phyloP scores from a whole-genome alignment of 2,888 invertebrate genomes.

The Tenthredo notha region DNA sequence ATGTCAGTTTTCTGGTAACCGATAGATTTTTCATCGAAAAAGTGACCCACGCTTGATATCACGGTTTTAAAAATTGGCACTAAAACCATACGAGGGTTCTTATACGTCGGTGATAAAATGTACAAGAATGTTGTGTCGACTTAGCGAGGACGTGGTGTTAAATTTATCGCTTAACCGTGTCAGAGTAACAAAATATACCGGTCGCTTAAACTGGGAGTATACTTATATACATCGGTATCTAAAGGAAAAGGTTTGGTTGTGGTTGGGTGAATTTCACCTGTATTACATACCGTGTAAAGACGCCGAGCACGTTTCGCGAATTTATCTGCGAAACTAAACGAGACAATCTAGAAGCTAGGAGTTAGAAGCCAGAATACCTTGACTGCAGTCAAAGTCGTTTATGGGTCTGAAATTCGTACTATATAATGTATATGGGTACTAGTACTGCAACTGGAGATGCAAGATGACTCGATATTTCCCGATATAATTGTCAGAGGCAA shows the following conservation, averaged over 20 bases:
- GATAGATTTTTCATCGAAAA: neutral
- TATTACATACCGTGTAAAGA: neutral
- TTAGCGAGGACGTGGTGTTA: slow-evolving; percentile 1
- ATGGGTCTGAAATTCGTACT: neutral
- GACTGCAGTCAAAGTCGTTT: neutral
- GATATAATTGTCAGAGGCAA: neutral
- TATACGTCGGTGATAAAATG: neutral
- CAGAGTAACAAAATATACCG: slow-evolving; percentile 27
- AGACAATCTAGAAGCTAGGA: neutral
- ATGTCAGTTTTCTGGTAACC: too few species aligned
- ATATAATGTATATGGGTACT: neutral
- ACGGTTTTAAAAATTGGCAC: neutral
- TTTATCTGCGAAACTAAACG: neutral
- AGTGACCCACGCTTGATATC: neutral
- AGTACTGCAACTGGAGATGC: neutral
- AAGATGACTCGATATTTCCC: neutral
- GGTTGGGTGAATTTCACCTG: slow-evolving; percentile 41
- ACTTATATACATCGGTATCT: slow-evolving; percentile 5
- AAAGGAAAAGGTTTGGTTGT: slow-evolving; percentile 19
- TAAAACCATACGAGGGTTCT: neutral
- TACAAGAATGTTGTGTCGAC: slow-evolving; percentile 29
- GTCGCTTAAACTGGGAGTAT: neutral
- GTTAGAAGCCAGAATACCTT: neutral
- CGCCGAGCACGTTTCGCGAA: slow-evolving; percentile 15
- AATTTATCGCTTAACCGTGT: slow-evolving; percentile 40